Evolutionary conservation across 2,113 vertebrate species (phyloP).

Genomic region (Nibea albiflora): DNA sequence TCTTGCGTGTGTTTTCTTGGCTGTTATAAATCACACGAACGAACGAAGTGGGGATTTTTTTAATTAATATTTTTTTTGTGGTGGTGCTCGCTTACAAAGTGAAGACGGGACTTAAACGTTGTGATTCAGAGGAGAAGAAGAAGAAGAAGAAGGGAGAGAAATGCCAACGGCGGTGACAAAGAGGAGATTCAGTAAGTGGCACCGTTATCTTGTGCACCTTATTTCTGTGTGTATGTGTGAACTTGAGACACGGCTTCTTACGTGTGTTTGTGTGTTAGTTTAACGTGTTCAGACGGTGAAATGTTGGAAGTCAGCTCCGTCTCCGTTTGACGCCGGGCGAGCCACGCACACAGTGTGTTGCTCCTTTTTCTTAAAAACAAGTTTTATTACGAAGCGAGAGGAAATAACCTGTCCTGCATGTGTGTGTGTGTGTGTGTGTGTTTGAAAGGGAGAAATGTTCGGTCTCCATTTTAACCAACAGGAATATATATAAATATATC

Average conservation of each 20-base stretch:
- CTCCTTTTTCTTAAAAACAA: conserved; percentile 41
- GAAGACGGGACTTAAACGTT: conserved; percentile 63
- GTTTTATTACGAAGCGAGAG: conserved; percentile 32
- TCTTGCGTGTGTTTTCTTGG: conserved; percentile 28
- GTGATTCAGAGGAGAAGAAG: conserved; percentile 33
- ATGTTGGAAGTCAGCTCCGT: conserved; percentile 24
- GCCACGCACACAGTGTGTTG: conserved; percentile 65
- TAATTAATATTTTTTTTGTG: too few species aligned
- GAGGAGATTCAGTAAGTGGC: conserved; percentile 82
- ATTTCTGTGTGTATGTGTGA: conserved; percentile 12
- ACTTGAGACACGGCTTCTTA: conserved; percentile 55
- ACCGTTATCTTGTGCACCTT: conserved; percentile 33
- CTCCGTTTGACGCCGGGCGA: conserved; percentile 21
- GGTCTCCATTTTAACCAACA: not conserved
- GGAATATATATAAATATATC: not conserved
- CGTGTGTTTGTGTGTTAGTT: not conserved
- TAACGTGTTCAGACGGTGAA: not conserved
- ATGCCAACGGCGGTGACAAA: conserved; percentile 80
- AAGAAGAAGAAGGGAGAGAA: conserved; percentile 71
- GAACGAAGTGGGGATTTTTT: conserved; percentile 68
- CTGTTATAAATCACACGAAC: conserved; percentile 23
- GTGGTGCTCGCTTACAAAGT: conserved; percentile 54
- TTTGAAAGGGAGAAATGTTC: not conserved
- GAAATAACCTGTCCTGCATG: not conserved
- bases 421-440: not conserved